phyloP scores from a whole-genome alignment of 2,797 vertebrate genomes.

The Chrosomus eos region DNA sequence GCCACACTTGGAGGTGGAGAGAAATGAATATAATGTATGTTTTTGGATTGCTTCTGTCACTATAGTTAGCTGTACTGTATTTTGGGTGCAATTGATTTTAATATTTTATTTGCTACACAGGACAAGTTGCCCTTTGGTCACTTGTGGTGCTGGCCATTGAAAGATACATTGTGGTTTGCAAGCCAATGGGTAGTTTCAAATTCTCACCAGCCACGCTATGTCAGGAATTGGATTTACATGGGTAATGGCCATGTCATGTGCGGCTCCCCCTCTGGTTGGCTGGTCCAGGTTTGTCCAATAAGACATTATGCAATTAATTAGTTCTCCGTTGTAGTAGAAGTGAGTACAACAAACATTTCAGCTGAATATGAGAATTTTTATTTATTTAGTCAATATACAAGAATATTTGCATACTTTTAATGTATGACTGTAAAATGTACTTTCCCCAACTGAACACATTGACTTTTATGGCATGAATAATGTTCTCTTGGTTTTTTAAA shows the following conservation, averaged over 20 bases:
- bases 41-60: background rate
- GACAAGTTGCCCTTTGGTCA: slow-evolving; percentile 73
- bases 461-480: background rate
- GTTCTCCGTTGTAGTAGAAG: background rate
- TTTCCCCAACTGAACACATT: background rate
- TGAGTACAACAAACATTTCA: background rate
- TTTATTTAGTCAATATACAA: background rate
- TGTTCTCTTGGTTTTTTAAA: background rate
- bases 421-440: background rate
- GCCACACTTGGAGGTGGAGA: slow-evolving; percentile 79
- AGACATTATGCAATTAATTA: background rate
- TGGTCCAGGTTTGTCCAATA: slow-evolving; percentile 79
- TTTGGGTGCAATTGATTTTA: background rate
- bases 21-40: background rate
- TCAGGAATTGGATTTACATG: slow-evolving; percentile 80
- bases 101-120: slow-evolving; percentile 49
- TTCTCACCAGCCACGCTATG: slow-evolving; percentile 74
- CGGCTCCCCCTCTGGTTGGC: slow-evolving; percentile 76
- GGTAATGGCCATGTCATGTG: slow-evolving; percentile 80
- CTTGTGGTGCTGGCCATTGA: slow-evolving; percentile 76
- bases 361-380: background rate
- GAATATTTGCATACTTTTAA: background rate
- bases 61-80: background rate
- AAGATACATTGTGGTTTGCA: slow-evolving; percentile 82
- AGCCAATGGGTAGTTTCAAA: slow-evolving; percentile 85